Base-by-base conservation (phyloP, 1,140 invertebrate species). In the Adoxophyes honmai region DNA sequence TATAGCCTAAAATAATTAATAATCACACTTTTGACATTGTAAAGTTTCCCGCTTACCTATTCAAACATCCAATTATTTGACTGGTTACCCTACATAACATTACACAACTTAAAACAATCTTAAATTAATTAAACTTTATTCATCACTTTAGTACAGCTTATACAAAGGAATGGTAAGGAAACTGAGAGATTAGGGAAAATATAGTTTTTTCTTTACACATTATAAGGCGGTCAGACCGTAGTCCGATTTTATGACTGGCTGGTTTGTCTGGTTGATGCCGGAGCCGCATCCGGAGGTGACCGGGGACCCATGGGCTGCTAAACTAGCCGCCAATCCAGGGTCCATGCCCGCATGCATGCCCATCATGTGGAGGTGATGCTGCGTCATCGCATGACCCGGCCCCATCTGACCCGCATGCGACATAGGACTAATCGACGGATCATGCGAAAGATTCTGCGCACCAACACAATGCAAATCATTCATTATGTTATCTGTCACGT, bases 211-310 rank as follows among this genome's bases (percentile, higher is more conserved):
- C 70, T 83, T 75, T 81, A 85, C 64, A 83, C 60, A 86, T 88
- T 90, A 90, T 86, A 90, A 89, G 78, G 89, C 89, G 69, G 89
- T 90, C 60, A 90, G 81, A 72, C 89, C 89, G 66, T 90, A 90
- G 74, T 90, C 89, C 9, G 89, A 90, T 69, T 90, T 90, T 60
- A 90, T 90, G 60, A 89, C 81, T 44, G 89, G 76, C 58, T 86
- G 81, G 52, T 71, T 81, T 13, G 62, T 70, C 48, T 84, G 65
- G 36, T 68, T 73, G 39, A 89, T 78, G 34, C 84, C 86, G 0
- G 77, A 84, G 7, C 87, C 88, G 55, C 88, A 90, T 11, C 84
- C 83, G 8, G 78, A 60, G 34, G 68, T 73, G 13, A 84, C 70
- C 5, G 88, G 88, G 0, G 87, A 89, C 11, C 87, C 84, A 59